Conservation (phyloP, 1,140 invertebrate genomes). For the Rhopalosiphum padi region DNA sequence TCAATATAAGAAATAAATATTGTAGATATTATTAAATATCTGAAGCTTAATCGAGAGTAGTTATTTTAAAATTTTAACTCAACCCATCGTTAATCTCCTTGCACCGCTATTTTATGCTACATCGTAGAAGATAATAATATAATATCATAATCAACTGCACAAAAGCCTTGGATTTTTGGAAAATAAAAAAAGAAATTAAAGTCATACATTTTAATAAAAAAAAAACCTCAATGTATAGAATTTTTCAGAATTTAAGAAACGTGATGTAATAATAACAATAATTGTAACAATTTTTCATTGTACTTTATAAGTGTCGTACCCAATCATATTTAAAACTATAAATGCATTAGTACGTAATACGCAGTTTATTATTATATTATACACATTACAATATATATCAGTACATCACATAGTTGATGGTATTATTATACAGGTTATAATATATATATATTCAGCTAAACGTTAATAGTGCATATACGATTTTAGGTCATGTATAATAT, state of each 20-base stretch:
- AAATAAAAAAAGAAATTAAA: background rate
- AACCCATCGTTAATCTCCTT: too few species aligned
- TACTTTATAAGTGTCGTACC: background rate
- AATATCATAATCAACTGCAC: background rate
- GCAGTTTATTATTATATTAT: background rate
- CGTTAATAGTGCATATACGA: background rate
- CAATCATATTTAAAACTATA: background rate
- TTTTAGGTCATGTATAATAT: background rate
- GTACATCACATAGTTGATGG: too few species aligned
- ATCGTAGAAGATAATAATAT: too few species aligned
- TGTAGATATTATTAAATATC: too few species aligned
- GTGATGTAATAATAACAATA: too few species aligned
- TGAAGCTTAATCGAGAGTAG: too few species aligned
- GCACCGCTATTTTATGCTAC: too few species aligned
- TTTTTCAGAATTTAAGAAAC: background rate
- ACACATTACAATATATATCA: background rate
- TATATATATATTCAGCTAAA: background rate
- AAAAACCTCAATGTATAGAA: background rate
- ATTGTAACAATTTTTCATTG: background rate
- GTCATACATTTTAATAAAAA: background rate
- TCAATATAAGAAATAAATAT: too few species aligned
- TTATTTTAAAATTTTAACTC: too few species aligned
- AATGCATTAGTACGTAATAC: background rate
- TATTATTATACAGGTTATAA: background rate
- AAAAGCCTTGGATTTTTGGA: background rate